Percentiles rank a stretch among this genome's conserved stretches.
Evolutionary conservation across 2,113 vertebrate genomes (phyloP).

Genomic region (Myotis lucifugus): DNA sequence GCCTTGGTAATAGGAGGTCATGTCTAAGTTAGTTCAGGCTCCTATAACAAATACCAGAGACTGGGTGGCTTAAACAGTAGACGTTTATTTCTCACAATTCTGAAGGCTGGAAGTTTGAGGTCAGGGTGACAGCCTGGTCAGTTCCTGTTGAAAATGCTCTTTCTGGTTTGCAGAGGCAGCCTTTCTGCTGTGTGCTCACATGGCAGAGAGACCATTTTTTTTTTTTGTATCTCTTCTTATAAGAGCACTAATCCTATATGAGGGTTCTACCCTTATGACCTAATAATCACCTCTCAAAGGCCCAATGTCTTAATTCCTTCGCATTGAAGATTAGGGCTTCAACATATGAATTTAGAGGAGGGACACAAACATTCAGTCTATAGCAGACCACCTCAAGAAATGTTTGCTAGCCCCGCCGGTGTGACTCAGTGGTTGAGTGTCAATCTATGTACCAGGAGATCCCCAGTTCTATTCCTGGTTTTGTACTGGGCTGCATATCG

Average conservation of each 20-base stretch:
- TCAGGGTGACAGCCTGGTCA: no score
- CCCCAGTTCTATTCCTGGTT: no score
- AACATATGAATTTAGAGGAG: fast-evolving
- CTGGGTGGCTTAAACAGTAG: no score
- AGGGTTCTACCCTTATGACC: not conserved
- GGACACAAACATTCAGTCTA: not conserved
- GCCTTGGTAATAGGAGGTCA: no score
- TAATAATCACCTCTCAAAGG: not conserved
- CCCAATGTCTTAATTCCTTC: no score
- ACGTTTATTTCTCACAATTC: no score
- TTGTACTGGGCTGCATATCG: no score
- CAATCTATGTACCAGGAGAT: no score
- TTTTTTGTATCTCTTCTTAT: not conserved
- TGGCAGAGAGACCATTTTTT: not conserved
- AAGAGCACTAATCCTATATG: not conserved
- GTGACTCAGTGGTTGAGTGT: no score
- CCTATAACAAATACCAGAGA: not conserved
- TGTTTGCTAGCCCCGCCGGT: no score
- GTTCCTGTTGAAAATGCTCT: not conserved
- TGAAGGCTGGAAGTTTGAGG: no score
- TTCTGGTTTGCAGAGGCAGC: not conserved
- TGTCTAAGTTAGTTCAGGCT: not conserved
- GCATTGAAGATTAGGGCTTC: not conserved
- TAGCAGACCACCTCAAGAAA: not conserved
- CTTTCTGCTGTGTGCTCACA: not conserved